A percentile compares a stretch with the other conserved stretches of the same genome.
phyloP scores from a whole-genome alignment of 37 sponge, comb jelly and placozoan genomes.

The Tethya wilhelma region DNA sequence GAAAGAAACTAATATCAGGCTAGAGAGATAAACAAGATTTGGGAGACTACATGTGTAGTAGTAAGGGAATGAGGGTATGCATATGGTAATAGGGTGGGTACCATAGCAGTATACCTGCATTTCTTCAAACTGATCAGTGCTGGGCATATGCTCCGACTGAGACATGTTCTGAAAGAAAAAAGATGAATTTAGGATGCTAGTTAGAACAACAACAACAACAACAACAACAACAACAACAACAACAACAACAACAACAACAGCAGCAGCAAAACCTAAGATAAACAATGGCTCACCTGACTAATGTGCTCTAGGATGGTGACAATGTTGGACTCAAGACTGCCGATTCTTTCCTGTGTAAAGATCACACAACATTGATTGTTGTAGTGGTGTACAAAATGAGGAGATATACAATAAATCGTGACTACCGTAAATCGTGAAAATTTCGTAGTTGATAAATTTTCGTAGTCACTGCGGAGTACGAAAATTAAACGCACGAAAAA shows the following conservation, averaged over 20 bases:
- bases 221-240: too few relatives aligned
- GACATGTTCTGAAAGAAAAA: conserved; percentile 43
- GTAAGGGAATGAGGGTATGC: neutral
- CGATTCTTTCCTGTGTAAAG: conserved; percentile 36
- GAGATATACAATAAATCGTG: neutral
- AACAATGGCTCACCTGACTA: conserved; percentile 57
- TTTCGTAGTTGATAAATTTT: too few relatives aligned
- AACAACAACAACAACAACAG: too few relatives aligned
- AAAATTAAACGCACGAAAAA: neutral
- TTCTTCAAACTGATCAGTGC: conserved; percentile 48
- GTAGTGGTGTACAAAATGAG: neutral
- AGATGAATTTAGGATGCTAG: neutral
- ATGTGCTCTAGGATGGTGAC: conserved; percentile 66
- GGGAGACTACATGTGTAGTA: too few relatives aligned
- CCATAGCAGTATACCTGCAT: too few relatives aligned
- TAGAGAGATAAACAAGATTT: neutral
- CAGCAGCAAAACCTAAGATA: neutral
- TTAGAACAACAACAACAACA: neutral
- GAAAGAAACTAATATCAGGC: too few relatives aligned
- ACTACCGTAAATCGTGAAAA: too few relatives aligned
- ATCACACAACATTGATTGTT: neutral
- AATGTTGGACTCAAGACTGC: conserved; percentile 47
- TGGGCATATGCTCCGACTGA: conserved; percentile 75
- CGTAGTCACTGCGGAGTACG: too few relatives aligned
- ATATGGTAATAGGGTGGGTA: too few relatives aligned